Evolutionary conservation across 2,797 vertebrate genomes (phyloP).

Genomic region (Philypnodon macrostomus): DNA sequence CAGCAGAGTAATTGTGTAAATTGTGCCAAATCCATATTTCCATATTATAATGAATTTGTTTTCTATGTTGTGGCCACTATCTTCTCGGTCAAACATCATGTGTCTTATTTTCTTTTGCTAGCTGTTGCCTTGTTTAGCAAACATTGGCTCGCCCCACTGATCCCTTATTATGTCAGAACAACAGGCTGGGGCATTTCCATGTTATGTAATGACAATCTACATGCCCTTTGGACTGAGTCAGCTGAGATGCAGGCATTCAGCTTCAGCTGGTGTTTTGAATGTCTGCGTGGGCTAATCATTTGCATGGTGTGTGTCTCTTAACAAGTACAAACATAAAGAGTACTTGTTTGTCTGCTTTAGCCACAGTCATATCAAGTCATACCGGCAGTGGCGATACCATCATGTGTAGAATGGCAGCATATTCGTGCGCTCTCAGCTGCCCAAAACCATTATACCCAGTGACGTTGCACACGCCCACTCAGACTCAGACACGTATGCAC

Average conservation of each 20-base stretch:
- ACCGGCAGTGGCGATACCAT: constrained; percentile 6
- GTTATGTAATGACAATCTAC: constrained; percentile 62
- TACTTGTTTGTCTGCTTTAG: too few relatives aligned
- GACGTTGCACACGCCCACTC: constrained; percentile 46
- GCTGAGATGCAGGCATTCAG: constrained; percentile 34
- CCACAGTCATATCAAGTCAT: constrained; percentile 24
- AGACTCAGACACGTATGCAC: constrained; percentile 42
- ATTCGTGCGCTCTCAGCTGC: constrained; percentile 15
- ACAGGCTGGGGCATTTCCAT: constrained; percentile 31
- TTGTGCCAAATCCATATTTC: too few relatives aligned
- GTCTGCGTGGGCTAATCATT: constrained; percentile 9
- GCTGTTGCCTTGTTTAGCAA: constrained; percentile 51
- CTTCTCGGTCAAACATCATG: constrained; percentile 10
- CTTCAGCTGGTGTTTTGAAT: constrained; percentile 45
- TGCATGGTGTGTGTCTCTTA: constrained; percentile 13
- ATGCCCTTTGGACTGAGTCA: constrained; percentile 59
- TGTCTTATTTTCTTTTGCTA: constrained; percentile 27
- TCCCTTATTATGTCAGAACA: constrained; percentile 59
- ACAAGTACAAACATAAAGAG: constrained; percentile 19
- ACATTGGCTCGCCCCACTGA: constrained; percentile 47
- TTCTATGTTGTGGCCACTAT: neutral
- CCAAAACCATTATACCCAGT: constrained; percentile 26
- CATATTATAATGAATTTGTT: too few relatives aligned
- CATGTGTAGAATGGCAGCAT: constrained; percentile 23
- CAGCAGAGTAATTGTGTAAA: too few relatives aligned